Evolutionary conservation across 2,797 vertebrate species (phyloP).

Genomic region (Acanthurus tractus): DNA sequence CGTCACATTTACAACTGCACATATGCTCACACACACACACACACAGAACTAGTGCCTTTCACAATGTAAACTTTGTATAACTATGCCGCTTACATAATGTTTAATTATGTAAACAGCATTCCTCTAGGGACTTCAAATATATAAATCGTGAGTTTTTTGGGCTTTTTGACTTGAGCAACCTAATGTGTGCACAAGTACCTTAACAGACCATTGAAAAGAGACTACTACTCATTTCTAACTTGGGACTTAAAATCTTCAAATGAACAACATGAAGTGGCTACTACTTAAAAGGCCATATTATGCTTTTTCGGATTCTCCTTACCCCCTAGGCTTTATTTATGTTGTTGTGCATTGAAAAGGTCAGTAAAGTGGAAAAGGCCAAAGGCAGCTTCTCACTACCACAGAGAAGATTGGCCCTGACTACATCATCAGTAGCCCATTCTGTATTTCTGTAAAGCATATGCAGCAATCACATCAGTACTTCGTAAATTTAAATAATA

Average conservation of each 20-base stretch:
- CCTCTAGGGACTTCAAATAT: not conserved
- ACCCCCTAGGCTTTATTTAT: too few relatives aligned
- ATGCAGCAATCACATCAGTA: too few relatives aligned
- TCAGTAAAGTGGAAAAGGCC: too few relatives aligned
- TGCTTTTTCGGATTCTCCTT: too few relatives aligned
- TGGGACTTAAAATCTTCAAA: too few relatives aligned
- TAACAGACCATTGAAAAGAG: not conserved
- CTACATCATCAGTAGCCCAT: too few relatives aligned
- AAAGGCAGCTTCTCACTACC: too few relatives aligned
- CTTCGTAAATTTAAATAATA: too few relatives aligned
- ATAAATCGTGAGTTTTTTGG: not conserved
- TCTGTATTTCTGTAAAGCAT: too few relatives aligned
- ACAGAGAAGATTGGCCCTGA: too few relatives aligned
- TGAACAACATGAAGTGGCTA: not conserved
- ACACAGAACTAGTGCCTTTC: conserved; percentile 1
- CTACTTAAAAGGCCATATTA: not conserved
- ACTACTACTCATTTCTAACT: not conserved
- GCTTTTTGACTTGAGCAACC: conserved; percentile 1
- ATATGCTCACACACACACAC: conserved; percentile 1
- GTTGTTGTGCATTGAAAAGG: too few relatives aligned
- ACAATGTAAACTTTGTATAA: conserved; percentile 26
- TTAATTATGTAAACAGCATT: conserved; percentile 25
- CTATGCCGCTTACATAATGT: conserved; percentile 42
- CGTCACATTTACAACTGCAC: not conserved
- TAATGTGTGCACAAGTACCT: not conserved